Conservation (phyloP, 2,113 vertebrate species). For the Pelusios castaneus region DNA sequence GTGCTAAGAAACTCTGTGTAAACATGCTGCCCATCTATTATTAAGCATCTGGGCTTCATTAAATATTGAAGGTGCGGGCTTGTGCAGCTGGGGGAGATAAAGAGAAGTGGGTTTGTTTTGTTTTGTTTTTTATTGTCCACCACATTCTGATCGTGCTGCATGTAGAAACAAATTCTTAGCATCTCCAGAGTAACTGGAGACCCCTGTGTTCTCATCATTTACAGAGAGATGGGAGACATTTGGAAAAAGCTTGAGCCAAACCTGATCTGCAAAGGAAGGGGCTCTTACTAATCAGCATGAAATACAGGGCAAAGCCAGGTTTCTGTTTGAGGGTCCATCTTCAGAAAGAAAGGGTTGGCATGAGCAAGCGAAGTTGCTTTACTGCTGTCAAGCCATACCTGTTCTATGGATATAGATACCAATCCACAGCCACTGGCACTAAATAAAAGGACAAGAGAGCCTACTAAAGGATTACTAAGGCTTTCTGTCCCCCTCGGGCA, state of each 20-base stretch:
- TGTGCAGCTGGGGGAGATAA: neutral
- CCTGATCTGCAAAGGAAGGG: neutral
- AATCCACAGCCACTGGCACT: neutral
- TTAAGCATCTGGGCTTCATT: slow-evolving; percentile 6
- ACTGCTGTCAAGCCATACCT: too few species aligned
- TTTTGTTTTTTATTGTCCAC: too few species aligned
- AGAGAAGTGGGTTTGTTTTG: neutral
- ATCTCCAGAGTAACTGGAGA: neutral
- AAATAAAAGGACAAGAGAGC: neutral
- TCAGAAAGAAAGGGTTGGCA: too few species aligned
- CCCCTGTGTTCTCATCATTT: neutral
- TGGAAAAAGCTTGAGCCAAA: neutral
- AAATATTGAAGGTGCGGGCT: neutral
- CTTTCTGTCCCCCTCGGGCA: neutral
- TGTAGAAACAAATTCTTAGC: neutral
- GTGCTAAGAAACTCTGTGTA: neutral
- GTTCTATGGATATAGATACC: too few species aligned
- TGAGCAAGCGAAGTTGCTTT: neutral
- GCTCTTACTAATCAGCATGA: neutral
- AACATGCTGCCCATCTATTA: slow-evolving; percentile 30
- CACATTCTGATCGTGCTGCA: neutral
- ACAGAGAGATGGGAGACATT: neutral
- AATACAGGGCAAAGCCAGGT: neutral
- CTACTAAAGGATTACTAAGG: neutral
- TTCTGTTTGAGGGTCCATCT: neutral